A percentile compares a stretch with the other conserved stretches of the same genome.
Evolutionary conservation across 2,888 invertebrate species (phyloP).

Genomic region (Epistrophella euchroma): DNA sequence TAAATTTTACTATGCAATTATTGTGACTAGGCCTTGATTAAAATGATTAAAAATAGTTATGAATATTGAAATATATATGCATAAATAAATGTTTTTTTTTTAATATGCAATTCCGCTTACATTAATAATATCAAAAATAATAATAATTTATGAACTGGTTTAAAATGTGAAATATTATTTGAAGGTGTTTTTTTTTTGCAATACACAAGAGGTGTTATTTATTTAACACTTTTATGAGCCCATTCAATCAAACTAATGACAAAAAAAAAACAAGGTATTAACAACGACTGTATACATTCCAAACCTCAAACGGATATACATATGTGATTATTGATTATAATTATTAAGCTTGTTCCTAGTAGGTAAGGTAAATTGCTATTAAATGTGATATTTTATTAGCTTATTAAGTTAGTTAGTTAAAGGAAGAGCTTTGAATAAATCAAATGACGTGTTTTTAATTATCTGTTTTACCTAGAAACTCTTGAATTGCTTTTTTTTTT

Average conservation of each 20-base stretch:
- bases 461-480: not conserved
- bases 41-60: too few species aligned
- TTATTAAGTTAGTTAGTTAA: slow-evolving; percentile 1
- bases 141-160: not conserved
- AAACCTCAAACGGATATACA: not conserved
- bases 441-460: not conserved
- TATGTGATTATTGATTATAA: not conserved
- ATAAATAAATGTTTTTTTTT: too few species aligned
- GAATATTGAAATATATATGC: too few species aligned
- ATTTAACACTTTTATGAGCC: not conserved
- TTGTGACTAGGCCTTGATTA: too few species aligned
- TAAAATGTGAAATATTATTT: not conserved
- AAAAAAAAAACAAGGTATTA: not conserved
- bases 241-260: slow-evolving; percentile 4
- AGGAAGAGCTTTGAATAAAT: not conserved
- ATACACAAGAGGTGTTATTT: slow-evolving; percentile 1
- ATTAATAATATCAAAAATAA: too few species aligned
- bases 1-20: too few species aligned
- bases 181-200: not conserved
- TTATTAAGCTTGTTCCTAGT: not conserved
- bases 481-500: not conserved
- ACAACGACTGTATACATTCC: not conserved
- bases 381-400: not conserved
- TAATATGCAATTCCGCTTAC: too few species aligned
- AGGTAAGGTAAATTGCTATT: not conserved